phyloP scores from a whole-genome alignment of 2,113 vertebrate genomes.

The Calyptommatus sinebrachiatus region DNA sequence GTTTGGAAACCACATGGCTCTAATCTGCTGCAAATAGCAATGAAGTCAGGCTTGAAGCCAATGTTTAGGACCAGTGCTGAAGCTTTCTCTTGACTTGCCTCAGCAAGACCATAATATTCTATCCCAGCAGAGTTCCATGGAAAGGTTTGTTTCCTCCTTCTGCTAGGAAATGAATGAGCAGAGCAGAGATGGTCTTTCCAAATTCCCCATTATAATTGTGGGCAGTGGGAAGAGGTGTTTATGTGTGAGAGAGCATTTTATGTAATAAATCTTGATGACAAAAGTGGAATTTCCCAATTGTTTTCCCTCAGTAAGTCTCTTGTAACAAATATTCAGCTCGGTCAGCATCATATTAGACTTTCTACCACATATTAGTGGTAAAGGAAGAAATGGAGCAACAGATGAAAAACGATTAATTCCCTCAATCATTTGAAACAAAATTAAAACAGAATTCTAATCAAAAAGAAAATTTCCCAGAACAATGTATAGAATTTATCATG shows the following conservation, averaged over 20 bases:
- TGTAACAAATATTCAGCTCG: neutral
- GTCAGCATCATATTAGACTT: neutral
- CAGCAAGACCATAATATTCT: neutral
- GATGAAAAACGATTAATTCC: too few relatives aligned
- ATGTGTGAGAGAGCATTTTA: neutral
- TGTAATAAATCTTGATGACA: neutral
- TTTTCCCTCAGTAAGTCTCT: neutral
- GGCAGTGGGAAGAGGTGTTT: neutral
- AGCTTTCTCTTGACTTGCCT: neutral
- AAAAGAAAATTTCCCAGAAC: neutral
- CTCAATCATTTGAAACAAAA: neutral
- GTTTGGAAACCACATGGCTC: constrained; percentile 58
- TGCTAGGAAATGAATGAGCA: neutral
- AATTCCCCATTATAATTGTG: neutral
- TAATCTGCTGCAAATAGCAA: constrained; percentile 51
- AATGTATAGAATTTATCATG: too few relatives aligned
- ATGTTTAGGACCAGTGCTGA: neutral
- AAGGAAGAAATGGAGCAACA: neutral
- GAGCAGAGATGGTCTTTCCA: neutral
- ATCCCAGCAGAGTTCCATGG: neutral
- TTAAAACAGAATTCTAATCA: neutral
- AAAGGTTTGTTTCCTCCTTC: neutral
- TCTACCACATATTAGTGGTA: neutral
- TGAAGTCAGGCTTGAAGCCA: constrained; percentile 52
- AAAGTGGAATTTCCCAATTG: neutral